Base-by-base conservation (phyloP, 37 sponge, comb jelly and placozoan genomes). In the Ianthella basta region DNA sequence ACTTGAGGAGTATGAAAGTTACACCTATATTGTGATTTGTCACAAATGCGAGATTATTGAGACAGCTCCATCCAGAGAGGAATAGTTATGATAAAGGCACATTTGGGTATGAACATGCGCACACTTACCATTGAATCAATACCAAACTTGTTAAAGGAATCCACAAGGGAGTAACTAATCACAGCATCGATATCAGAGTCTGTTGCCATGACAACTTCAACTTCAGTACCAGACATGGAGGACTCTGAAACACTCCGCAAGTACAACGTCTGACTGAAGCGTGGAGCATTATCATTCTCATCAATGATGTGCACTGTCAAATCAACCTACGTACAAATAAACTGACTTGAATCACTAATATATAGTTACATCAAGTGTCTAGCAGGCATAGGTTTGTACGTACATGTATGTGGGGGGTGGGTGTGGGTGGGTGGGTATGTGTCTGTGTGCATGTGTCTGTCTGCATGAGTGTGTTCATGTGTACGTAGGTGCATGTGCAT, bases 251-350 rank as follows among this genome's bases (percentile, higher is more conserved):
- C 73, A 15, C 30, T 60, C 18, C 69, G 81, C 21, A 19, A 23
- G 83, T 87, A 89, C 14, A 72, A 0, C 0, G 61, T 25, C 1
- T 40, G 40, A 19, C 27, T n/a, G 59, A 95, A 91, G 20, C 21
- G 24, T 33, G 95, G 95, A 50, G 68, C 24, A 23, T 95, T 77
- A 57, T 95, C 95, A 81, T 91, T 95, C 60, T 64, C 81, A 67
- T 95, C 95, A 8, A 81, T 53, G 29, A 95, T 56, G 8, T 44
- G 50, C 8, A 44, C 50, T 10, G 50, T 44, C 50, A 44, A 3
- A 8, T 44, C 50, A 3, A 44, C 50, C 50, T 44, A 8, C 50
- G 8, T 44, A 44, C 8, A 44, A 44, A 10, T 8, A 44, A 10
- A n/a, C n/a, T n/a, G n/a, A n/a, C n/a, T n/a, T n/a, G n/a, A n/a